phyloP scores from a whole-genome alignment of 2,888 invertebrate species.

The Norana najaformis region DNA sequence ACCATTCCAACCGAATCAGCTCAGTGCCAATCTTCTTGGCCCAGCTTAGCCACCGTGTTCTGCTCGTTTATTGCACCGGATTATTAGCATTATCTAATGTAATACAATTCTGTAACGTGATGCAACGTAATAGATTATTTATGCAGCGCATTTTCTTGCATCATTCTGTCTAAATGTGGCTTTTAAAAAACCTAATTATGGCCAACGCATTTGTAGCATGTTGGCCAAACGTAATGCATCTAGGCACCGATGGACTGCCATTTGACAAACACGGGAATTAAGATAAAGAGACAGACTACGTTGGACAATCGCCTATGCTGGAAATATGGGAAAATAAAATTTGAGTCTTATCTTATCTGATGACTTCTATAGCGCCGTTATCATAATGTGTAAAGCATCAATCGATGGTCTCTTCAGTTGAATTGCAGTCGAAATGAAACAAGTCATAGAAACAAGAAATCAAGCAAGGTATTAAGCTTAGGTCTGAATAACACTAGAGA shows the following conservation, averaged over 20 bases:
- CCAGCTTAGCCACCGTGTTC: no score
- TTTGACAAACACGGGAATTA: not conserved
- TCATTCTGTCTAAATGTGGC: not conserved
- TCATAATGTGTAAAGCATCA: no score
- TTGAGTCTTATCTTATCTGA: no score
- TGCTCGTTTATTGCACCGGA: not conserved
- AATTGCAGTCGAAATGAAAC: no score
- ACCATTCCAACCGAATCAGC: not conserved
- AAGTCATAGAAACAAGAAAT: no score
- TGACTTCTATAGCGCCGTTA: no score
- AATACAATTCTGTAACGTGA: no score
- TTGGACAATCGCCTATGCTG: not conserved
- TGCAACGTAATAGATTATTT: no score
- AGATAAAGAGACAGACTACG: not conserved
- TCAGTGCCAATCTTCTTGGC: not conserved
- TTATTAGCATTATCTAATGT: not conserved
- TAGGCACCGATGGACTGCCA: not conserved
- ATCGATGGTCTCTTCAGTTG: no score
- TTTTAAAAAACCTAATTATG: not conserved
- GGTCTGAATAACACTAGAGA: no score
- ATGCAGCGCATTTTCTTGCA: no score
- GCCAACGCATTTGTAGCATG: not conserved
- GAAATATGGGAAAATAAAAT: not conserved
- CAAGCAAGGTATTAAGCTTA: no score
- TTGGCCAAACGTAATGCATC: not conserved